Conservation (phyloP, 2,888 invertebrate species). For the Therioaphis trifolii region DNA sequence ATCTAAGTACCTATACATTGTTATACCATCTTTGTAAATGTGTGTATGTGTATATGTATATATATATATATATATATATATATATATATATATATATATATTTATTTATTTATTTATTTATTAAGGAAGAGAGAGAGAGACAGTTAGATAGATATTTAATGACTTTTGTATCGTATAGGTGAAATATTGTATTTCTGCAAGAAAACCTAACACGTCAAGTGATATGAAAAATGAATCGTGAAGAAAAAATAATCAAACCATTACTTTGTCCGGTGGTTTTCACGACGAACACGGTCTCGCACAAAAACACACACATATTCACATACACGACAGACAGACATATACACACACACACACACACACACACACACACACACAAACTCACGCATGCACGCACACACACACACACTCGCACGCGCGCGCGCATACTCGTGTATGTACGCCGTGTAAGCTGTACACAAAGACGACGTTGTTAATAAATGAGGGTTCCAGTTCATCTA, state of each 20-base stretch:
- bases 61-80: too few relatives aligned
- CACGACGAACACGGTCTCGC: not conserved
- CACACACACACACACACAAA: not conserved
- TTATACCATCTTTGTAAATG: not conserved
- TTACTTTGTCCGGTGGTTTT: not conserved
- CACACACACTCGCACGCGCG: not conserved
- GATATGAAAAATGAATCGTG: not conserved
- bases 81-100: too few relatives aligned
- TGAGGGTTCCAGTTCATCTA: slow-evolving; percentile 40
- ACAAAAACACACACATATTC: not conserved
- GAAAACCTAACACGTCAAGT: not conserved
- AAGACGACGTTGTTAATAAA: slow-evolving; percentile 42
- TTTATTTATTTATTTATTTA: too few relatives aligned
- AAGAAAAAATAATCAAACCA: slow-evolving; percentile 13
- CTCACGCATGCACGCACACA: not conserved
- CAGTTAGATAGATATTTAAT: too few relatives aligned
- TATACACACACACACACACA: not conserved
- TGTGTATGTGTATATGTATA: not conserved
- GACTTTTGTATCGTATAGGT: not conserved
- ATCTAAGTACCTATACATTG: not conserved
- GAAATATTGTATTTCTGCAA: not conserved
- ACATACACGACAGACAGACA: not conserved
- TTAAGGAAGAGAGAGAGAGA: too few relatives aligned
- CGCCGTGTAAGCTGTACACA: not conserved
- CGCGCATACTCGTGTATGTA: not conserved